Percentiles rank a stretch among this genome's conserved stretches.
Evolutionary conservation across 2,888 invertebrate genomes (phyloP).

Genomic region (Nomada fucata): DNA sequence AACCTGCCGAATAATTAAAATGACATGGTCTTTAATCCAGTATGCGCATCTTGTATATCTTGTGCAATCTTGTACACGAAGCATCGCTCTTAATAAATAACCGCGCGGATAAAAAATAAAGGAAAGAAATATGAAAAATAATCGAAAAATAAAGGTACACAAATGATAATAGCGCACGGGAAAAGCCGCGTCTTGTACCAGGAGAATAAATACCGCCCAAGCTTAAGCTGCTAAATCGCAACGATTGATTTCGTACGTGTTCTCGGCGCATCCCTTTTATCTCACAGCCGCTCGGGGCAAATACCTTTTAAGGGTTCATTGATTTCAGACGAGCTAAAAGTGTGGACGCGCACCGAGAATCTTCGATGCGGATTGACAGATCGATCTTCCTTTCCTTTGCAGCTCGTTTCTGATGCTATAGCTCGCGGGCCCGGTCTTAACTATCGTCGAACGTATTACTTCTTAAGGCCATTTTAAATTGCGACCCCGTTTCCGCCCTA

Average conservation of each 20-base stretch:
- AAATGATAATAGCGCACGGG: no score
- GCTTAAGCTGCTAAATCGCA: slow-evolving; percentile 9
- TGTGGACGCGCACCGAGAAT: slow-evolving; percentile 17
- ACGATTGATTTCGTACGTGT: slow-evolving; percentile 19
- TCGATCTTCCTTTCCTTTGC: slow-evolving; percentile 27
- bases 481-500: slow-evolving; percentile 33
- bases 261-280: background rate
- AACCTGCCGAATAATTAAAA: no score
- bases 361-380: slow-evolving; percentile 43
- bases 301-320: slow-evolving; percentile 34
- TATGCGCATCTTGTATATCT: no score
- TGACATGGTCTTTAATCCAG: no score
- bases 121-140: no score
- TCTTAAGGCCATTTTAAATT: slow-evolving; percentile 58
- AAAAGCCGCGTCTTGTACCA: no score
- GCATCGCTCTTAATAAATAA: no score
- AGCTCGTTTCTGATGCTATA: slow-evolving; percentile 28
- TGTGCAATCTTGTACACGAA: no score
- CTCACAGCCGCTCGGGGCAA: slow-evolving; percentile 4
- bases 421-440: slow-evolving; percentile 42
- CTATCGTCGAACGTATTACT: slow-evolving; percentile 53
- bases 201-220: background rate
- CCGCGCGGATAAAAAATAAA: no score
- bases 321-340: slow-evolving; percentile 33
- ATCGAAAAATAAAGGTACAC: no score